Base-by-base conservation (phyloP, 2,797 vertebrate species). In the Pipistrellus nathusii region DNA sequence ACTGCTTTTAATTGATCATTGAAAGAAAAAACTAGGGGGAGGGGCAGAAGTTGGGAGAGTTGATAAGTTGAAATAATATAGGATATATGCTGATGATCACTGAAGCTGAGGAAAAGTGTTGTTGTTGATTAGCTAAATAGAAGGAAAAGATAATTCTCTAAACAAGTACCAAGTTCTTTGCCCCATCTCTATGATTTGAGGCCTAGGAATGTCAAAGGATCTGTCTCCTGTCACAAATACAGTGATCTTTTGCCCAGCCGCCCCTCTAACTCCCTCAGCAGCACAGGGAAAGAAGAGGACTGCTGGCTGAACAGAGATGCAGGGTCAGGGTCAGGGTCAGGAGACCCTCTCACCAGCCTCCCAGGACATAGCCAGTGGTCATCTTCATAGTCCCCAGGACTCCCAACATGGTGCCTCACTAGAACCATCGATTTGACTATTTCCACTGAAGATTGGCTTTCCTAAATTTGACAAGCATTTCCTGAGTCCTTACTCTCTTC, bases 101-200 rank as follows among this genome's bases (percentile, higher is more conserved):
- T 15, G 18, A 87, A 64, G 38, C 25, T 21, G 6, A 86, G 64
- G 44, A 30, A 53, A 75, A 44, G 21, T 10, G 4, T 8, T 27
- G 44, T 87, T 81, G 30, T 48, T 3, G 20, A 32, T 30, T 80
- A 88, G 48, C 68, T 75, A 89, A 66, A 66, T 64, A 68, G 55
- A 69, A 95, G 80, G 59, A 73, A 91, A 89, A 88, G 38, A 62
- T 18, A 35, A 68, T 89, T 68, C 11, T 59, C 21, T 84, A 83
- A 86, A 51, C 55, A 90, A 83, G 4, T 20, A 57, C 2, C 48
- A 85, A 73, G 80, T 51, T 69, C 14, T 85, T 92, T 77, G 8
- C 46, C 35, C 20, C 72, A 38, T 84, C 4, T 21, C 85, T 73
- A 0, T 75, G 30, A 80, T 44, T 73, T 77, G 44, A 72, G 55